A percentile compares a stretch with the other conserved stretches of the same genome.
Conservation (phyloP, 1,140 invertebrate genomes). For the Homarus americanus region DNA sequence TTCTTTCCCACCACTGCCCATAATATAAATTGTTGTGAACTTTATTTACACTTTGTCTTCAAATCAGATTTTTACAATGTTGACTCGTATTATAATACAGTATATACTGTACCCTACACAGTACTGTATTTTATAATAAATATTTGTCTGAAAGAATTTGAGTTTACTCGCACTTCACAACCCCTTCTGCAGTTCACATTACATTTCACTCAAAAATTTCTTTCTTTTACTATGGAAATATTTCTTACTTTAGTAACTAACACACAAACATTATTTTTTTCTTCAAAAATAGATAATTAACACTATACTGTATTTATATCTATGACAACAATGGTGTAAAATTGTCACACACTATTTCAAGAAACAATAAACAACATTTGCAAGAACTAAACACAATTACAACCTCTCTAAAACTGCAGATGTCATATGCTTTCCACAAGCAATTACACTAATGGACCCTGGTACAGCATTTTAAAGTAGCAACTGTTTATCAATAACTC, state of each 20-base stretch:
- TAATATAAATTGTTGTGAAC: too few species aligned
- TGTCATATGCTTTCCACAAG: background rate
- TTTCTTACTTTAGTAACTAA: too few species aligned
- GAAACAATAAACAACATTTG: background rate
- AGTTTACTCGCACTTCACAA: too few species aligned
- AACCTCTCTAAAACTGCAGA: background rate
- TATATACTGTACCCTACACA: too few species aligned
- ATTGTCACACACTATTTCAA: background rate
- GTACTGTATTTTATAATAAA: too few species aligned
- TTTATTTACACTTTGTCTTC: too few species aligned
- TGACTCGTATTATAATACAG: too few species aligned
- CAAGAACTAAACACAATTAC: background rate
- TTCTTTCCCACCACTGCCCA: too few species aligned
- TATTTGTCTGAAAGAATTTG: too few species aligned
- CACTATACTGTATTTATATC: background rate
- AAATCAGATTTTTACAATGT: too few species aligned
- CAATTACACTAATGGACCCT: background rate
- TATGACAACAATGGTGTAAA: background rate
- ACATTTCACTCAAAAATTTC: background rate
- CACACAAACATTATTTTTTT: background rate
- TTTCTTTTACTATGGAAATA: background rate
- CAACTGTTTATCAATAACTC: background rate
- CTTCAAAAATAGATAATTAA: background rate
- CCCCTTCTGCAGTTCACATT: background rate
- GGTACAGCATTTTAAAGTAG: background rate